phyloP scores from a whole-genome alignment of 92 coral and sea anemone species.

The Metridium senile region DNA sequence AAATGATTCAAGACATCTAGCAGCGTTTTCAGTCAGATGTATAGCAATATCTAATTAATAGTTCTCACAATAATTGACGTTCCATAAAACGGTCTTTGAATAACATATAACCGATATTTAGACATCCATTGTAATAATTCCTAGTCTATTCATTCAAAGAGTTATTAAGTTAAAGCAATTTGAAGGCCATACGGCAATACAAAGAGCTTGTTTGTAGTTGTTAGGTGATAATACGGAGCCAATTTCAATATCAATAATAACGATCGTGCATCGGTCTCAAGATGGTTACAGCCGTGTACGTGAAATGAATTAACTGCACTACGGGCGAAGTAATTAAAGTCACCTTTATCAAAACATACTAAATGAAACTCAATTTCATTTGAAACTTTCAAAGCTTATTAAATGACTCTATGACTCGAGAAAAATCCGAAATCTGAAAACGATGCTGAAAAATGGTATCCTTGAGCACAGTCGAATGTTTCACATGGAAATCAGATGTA shows the following conservation, averaged over 20 bases:
- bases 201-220: constrained; percentile 21
- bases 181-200: constrained; percentile 20
- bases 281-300: constrained; percentile 30
- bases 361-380: neutral
- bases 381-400: neutral
- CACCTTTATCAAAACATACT: constrained; percentile 3
- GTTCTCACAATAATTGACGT: constrained; percentile 16
- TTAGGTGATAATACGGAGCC: constrained; percentile 23
- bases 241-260: constrained; percentile 25
- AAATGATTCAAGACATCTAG: neutral
- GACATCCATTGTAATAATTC: constrained; percentile 7
- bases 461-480: no score
- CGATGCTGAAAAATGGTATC: no score
- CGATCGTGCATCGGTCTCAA: constrained; percentile 2
- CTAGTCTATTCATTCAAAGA: neutral
- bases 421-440: no score
- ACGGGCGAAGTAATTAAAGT: neutral
- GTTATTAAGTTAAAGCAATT: constrained; percentile 33
- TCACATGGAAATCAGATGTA: no score
- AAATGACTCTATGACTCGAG: no score
- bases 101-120: neutral
- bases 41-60: constrained; percentile 9
- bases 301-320: constrained; percentile 19
- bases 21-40: neutral
- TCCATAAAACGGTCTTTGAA: constrained; percentile 23